These are phyloP conservation scores for Microtus ochrogaster DNA, from an alignment of 2,113 vertebrate genomes.

Conservation along the genomic window DNA sequence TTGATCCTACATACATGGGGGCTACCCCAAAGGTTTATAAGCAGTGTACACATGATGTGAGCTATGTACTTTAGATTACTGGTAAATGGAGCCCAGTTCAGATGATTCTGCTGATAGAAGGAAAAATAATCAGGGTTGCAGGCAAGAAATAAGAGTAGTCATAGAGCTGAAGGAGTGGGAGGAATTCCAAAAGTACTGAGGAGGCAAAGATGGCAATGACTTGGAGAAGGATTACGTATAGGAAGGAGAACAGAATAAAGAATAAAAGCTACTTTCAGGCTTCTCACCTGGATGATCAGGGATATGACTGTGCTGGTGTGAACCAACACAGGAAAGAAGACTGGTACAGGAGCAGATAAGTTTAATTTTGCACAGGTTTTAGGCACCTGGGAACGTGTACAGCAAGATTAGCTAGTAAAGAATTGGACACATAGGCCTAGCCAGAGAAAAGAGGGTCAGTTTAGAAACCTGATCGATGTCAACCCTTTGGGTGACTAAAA, in stretches of 20 bases:
- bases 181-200: background rate
- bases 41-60: background rate
- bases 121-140: constrained; percentile 6
- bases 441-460: background rate
- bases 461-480: background rate
- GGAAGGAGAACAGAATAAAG: background rate
- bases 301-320: background rate
- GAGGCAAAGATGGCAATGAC: constrained; percentile 14
- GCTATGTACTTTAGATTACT: constrained; percentile 6
- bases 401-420: background rate
- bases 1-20: background rate
- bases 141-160: background rate
- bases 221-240: background rate
- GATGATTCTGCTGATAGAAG: background rate
- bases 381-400: background rate
- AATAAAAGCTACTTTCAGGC: background rate
- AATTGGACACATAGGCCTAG: background rate
- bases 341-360: background rate
- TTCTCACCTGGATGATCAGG: background rate
- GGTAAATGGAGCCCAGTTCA: background rate
- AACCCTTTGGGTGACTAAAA: background rate
- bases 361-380: background rate
- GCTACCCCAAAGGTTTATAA: background rate
- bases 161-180: background rate
- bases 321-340: background rate